Evolutionary conservation across 37 sponge, comb jelly and placozoan species (phyloP).

Genomic region (Chondrosia reniformis): DNA sequence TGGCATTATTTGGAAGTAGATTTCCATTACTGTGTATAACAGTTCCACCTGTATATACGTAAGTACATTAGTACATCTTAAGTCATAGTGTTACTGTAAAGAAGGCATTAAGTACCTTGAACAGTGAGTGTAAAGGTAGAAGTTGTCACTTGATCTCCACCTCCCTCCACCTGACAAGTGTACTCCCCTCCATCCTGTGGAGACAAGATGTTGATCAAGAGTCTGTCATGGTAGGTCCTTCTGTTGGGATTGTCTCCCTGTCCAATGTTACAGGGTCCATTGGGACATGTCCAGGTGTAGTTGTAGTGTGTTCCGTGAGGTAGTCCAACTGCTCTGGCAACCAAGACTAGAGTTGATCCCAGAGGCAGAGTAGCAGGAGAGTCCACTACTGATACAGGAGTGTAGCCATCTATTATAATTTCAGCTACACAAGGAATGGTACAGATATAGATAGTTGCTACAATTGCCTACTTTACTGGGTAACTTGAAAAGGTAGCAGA

Average conservation of each 20-base stretch:
- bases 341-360: slow-evolving; percentile 13
- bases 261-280: slow-evolving; percentile 19
- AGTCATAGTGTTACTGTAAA: background rate
- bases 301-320: slow-evolving; percentile 4
- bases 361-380: background rate
- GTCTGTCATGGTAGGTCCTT: slow-evolving; percentile 14
- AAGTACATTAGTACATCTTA: background rate
- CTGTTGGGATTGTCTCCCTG: slow-evolving; percentile 15
- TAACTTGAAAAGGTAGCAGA: too few species aligned
- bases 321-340: slow-evolving; percentile 10
- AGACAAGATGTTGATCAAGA: slow-evolving; percentile 10
- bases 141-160: background rate
- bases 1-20: slow-evolving; percentile 15
- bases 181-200: slow-evolving; percentile 6
- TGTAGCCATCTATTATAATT: slow-evolving; percentile 20
- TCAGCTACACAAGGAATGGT: too few species aligned
- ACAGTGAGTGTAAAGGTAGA: background rate
- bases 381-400: background rate
- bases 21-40: background rate
- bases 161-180: slow-evolving; percentile 1
- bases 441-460: too few species aligned
- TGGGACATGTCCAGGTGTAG: slow-evolving; percentile 26
- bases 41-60: background rate
- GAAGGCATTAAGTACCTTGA: background rate
- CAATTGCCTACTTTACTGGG: too few species aligned